Evolutionary conservation across 2,113 vertebrate species (phyloP).

Genomic region (Gnathonemus echidnorhynchus): DNA sequence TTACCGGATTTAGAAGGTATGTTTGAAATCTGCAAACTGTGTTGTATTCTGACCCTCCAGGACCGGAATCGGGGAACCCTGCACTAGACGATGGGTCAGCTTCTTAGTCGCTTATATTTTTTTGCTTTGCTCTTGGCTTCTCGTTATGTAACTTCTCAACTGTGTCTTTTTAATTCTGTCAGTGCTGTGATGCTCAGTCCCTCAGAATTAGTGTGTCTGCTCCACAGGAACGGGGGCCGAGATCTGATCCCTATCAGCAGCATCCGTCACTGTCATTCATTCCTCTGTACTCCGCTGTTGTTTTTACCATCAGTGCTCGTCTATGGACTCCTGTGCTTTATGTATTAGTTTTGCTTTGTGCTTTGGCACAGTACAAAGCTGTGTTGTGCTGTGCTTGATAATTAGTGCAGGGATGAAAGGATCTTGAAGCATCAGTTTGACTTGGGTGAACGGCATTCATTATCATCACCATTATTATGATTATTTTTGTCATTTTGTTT

Average conservation of each 20-base stretch:
- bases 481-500: constrained; percentile 7
- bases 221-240: neutral
- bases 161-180: neutral
- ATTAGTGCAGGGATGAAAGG: constrained; percentile 3
- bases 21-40: neutral
- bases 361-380: neutral
- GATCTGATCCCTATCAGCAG: neutral
- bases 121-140: neutral
- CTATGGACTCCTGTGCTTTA: neutral
- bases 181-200: neutral
- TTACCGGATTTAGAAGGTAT: neutral
- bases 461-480: neutral
- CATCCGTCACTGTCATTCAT: neutral
- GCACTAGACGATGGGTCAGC: neutral
- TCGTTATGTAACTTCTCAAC: neutral
- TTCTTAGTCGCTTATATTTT: neutral
- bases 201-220: neutral
- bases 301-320: neutral
- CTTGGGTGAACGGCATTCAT: neutral
- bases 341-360: neutral
- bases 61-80: neutral
- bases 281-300: neutral
- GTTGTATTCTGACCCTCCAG: neutral
- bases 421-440: neutral
- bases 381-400: neutral